Conservation (phyloP, 2,113 vertebrate genomes). For the Sminthopsis crassicaudata region DNA sequence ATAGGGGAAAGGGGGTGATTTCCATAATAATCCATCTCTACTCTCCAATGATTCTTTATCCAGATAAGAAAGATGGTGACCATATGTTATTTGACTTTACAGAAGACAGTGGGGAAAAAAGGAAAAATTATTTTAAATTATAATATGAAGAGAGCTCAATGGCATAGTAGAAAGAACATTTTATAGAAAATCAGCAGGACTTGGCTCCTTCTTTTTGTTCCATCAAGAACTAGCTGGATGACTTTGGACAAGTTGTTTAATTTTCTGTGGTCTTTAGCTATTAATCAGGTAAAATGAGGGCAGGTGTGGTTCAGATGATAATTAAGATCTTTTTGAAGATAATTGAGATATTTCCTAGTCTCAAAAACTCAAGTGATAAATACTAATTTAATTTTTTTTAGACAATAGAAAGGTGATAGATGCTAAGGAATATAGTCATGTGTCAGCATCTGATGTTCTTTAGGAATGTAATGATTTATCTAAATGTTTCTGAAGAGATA, state of each 20-base stretch:
- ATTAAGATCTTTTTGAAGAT: background rate
- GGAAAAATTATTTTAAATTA: background rate
- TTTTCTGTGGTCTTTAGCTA: background rate
- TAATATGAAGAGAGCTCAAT: constrained; percentile 12
- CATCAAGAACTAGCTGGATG: background rate
- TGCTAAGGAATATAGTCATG: background rate
- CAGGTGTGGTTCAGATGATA: background rate
- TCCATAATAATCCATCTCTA: constrained; percentile 41
- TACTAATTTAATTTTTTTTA: background rate
- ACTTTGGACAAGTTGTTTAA: background rate
- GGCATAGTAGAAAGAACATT: background rate
- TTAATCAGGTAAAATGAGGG: background rate
- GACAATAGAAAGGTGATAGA: background rate
- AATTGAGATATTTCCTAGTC: background rate
- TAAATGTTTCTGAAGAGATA: background rate
- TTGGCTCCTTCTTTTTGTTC: constrained; percentile 39
- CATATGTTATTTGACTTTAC: constrained; percentile 62
- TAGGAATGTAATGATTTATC: background rate
- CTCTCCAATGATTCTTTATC: constrained; percentile 40
- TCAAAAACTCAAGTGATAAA: background rate
- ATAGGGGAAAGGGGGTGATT: constrained; percentile 59
- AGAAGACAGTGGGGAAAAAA: constrained; percentile 25
- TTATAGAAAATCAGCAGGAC: background rate
- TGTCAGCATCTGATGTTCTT: background rate
- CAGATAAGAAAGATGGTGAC: constrained; percentile 57